These are phyloP conservation scores for Patiria miniata DNA, from an alignment of 35 echinoderm and acorn worm genomes.

Conservation along the genomic window DNA sequence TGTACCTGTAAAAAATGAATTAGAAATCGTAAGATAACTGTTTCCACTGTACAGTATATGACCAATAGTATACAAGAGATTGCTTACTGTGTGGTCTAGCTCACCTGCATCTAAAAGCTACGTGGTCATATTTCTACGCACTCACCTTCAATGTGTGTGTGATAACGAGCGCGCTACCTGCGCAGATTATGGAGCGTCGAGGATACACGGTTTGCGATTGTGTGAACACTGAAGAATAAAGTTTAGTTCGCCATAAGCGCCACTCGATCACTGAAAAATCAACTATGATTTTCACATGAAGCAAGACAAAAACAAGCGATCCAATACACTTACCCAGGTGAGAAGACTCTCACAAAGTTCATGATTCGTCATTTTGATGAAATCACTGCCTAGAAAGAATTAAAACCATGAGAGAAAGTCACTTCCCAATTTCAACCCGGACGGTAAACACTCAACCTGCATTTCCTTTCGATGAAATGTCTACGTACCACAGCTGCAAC, in stretches of 20 bases:
- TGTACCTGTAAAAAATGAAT: constrained; percentile 70
- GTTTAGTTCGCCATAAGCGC: background rate
- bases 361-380: constrained; percentile 45
- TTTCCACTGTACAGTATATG: too few species aligned
- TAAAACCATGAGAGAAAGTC: background rate
- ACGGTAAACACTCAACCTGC: too few species aligned
- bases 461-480: too few species aligned
- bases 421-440: background rate
- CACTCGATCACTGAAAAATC: background rate
- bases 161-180: too few species aligned
- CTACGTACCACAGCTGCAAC: too few species aligned
- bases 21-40: background rate
- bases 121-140: too few species aligned
- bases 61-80: too few species aligned
- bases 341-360: constrained; percentile 67
- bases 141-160: too few species aligned
- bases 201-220: background rate
- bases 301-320: background rate
- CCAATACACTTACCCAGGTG: constrained; percentile 46
- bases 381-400: background rate
- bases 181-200: too few species aligned
- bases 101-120: background rate
- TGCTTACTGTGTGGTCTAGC: too few species aligned
- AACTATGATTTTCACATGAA: background rate
- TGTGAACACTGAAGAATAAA: background rate